Base-by-base conservation (phyloP, 2,113 vertebrate species). In the Shinisaurus crocodilurus region DNA sequence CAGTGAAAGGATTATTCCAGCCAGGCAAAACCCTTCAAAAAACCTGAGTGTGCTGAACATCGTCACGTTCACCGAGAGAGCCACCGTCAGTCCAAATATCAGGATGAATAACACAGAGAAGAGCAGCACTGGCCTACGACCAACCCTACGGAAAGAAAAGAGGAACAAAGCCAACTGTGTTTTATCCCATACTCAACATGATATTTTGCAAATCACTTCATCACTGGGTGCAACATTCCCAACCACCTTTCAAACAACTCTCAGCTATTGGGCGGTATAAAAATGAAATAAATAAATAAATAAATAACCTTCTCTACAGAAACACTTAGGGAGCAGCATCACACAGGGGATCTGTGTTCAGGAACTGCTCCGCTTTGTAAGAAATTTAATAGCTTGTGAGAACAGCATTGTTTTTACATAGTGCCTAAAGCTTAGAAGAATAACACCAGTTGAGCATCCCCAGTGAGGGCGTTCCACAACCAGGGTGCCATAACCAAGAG, bases 41-140 rank as follows among this genome's bases (percentile, higher is more conserved):
- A 99, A 99, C 91, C 99, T 98, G 96, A 99, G 97, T 37, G 99
- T 99, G 98, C 98, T 99, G 98, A 99, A 99, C 99, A 99, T 99
- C n/a, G 98, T 98, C 93, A 99, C 98, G 6, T 99, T 98, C 96
- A 98, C 97, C 0, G 99, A 99, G 91, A 99, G 98, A 20, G 99
- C 99, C 96, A 99, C 98, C 0, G 98, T 97, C 95, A 99, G 96
- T 90, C 99, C 99, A 92, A 99, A 99, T 94, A 99, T 96, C 95
- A 99, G 97, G 96, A 99, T 98, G 97, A 99, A 98, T 91, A 99
- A 95, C 91, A 99, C 98, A 1, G 98, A 99, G 92, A 98, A 96
- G 87, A 99, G 97, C 75, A 99, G 96, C 81, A 99, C 98, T 5
- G 98, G 98, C 94, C 98, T 98, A 43, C 99, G 98, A 90, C 99